phyloP scores from a whole-genome alignment of 2,888 invertebrate species.

The Clivina fossor region DNA sequence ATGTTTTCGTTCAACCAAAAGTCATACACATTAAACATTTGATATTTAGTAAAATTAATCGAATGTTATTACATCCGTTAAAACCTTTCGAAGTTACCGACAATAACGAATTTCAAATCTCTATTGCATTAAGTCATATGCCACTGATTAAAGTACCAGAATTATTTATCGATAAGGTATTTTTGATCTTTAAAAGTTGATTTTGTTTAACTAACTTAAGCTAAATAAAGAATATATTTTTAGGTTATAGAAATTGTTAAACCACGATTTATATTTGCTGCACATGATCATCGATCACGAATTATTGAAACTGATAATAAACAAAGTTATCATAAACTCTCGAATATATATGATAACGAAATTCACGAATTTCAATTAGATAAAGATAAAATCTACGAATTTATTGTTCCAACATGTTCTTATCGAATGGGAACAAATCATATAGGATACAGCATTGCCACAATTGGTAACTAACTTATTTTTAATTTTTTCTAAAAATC shows the following conservation, averaged over 20 bases:
- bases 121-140: constrained; percentile 73
- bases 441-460: constrained; percentile 84
- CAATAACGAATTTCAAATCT: constrained; percentile 56
- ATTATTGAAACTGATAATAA: constrained; percentile 54
- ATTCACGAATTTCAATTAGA: constrained; percentile 54
- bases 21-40: constrained; percentile 63
- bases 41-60: constrained; percentile 75
- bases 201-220: constrained; percentile 36
- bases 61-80: constrained; percentile 55
- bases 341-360: constrained; percentile 47
- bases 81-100: constrained; percentile 43
- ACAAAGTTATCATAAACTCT: constrained; percentile 43
- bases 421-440: constrained; percentile 91
- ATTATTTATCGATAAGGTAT: constrained; percentile 57
- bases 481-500: constrained; percentile 27
- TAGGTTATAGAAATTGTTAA: constrained; percentile 65
- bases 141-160: constrained; percentile 63
- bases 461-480: constrained; percentile 66
- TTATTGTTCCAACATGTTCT: constrained; percentile 91
- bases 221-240: constrained; percentile 3
- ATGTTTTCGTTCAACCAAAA: constrained; percentile 71
- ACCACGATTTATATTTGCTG: constrained; percentile 72
- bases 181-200: constrained; percentile 32
- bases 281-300: constrained; percentile 69
- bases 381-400: constrained; percentile 63